A percentile compares a stretch with the other conserved stretches of the same genome.
Evolutionary conservation across 2,888 invertebrate genomes (phyloP).

Genomic region (Sesamia inferens): DNA sequence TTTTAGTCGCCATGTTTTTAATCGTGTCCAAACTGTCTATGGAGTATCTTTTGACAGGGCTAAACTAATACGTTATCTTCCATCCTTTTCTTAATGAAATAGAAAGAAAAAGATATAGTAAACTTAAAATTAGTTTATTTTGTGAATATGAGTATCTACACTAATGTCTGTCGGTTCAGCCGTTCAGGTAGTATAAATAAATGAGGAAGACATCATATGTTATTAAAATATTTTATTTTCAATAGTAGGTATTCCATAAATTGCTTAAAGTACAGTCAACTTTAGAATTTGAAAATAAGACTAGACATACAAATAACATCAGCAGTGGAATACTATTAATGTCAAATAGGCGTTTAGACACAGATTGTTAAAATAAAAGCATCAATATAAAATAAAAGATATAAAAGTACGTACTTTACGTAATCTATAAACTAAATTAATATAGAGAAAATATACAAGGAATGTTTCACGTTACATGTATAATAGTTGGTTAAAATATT

Average conservation of each 20-base stretch:
- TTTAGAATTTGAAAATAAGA: constrained; percentile 50
- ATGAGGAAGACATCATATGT: constrained; percentile 10
- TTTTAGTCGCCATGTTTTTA: no score
- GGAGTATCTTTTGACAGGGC: no score
- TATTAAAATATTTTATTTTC: constrained; percentile 61
- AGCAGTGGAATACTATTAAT: constrained; percentile 28
- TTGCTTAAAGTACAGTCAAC: constrained; percentile 42
- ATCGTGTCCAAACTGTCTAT: no score
- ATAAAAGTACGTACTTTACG: constrained; percentile 22
- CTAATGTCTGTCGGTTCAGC: no score
- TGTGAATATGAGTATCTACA: no score
- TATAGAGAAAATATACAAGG: constrained; percentile 42
- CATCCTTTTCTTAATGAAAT: no score
- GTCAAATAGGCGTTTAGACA: constrained; percentile 13
- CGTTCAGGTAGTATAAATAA: neutral
- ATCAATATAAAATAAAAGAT: constrained; percentile 42
- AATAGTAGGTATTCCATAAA: constrained; percentile 30
- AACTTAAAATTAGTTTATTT: no score
- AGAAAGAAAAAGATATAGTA: no score
- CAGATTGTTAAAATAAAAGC: constrained; percentile 51
- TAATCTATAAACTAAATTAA: constrained; percentile 35
- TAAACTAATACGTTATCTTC: no score
- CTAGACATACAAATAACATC: constrained; percentile 48
- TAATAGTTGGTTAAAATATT: constrained; percentile 22
- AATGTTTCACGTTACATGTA: constrained; percentile 44